Evolutionary conservation across 2,888 invertebrate species (phyloP).

Genomic region (Patella ulyssiponensis): DNA sequence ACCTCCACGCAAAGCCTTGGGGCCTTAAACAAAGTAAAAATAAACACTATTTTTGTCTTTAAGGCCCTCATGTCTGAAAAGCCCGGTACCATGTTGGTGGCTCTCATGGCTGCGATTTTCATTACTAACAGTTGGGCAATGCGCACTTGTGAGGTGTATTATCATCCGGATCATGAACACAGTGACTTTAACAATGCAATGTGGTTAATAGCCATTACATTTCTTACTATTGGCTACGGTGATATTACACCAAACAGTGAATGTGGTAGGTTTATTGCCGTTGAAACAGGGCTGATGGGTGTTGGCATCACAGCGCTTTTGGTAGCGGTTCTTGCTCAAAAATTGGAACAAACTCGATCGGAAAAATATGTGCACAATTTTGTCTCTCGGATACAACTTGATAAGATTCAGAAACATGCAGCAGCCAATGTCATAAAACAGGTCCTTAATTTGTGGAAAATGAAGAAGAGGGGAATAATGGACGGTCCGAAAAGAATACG

Average conservation of each 20-base stretch:
- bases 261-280: conserved; percentile 60
- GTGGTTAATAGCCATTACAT: conserved; percentile 63
- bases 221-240: conserved; percentile 62
- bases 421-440: conserved; percentile 62
- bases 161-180: conserved; percentile 45
- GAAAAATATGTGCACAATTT: conserved; percentile 65
- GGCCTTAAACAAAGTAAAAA: conserved; percentile 59
- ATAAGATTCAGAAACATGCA: conserved; percentile 55
- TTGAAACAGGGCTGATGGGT: conserved; percentile 59
- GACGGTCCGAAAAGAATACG: conserved; percentile 35
- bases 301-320: conserved; percentile 60
- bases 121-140: conserved; percentile 58
- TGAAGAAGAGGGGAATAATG: conserved; percentile 42
- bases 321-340: conserved; percentile 61
- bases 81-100: conserved; percentile 56
- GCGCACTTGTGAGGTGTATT: conserved; percentile 58
- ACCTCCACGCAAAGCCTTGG: conserved; percentile 61
- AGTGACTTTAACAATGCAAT: conserved; percentile 51
- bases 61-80: conserved; percentile 61
- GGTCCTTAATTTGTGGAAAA: conserved; percentile 54
- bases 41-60: conserved; percentile 62
- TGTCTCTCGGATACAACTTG: conserved; percentile 55
- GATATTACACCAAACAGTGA: conserved; percentile 57
- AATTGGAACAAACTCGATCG: conserved; percentile 60
- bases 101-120: conserved; percentile 51